Conservation (phyloP, 92 coral and sea anemone genomes). For the Muricea muricata region DNA sequence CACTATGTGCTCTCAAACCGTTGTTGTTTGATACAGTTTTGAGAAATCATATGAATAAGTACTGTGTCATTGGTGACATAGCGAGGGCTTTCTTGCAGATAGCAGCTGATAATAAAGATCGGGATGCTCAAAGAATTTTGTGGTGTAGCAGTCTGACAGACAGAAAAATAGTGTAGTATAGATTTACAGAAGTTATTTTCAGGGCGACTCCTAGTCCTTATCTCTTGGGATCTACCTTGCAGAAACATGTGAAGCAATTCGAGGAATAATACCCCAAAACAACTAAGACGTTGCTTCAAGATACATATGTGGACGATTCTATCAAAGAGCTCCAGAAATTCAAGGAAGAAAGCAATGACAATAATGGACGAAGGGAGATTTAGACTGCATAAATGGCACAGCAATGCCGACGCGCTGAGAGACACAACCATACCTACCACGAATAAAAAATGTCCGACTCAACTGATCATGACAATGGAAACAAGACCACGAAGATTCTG, state of each 20-base stretch:
- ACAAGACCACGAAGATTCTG: conserved; percentile 57
- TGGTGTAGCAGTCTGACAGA: no score
- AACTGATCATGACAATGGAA: conserved; percentile 38
- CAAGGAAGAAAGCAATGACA: not conserved
- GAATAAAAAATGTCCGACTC: conserved; percentile 39
- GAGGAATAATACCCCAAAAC: conserved; percentile 51
- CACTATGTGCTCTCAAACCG: not conserved
- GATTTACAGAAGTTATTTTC: conserved; percentile 56
- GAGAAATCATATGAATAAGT: conserved; percentile 32
- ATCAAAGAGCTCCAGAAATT: conserved; percentile 46
- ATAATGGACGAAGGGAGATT: conserved; percentile 59
- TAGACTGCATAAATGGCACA: conserved; percentile 74
- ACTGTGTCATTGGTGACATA: conserved; percentile 58
- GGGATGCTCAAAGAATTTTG: conserved; percentile 63
- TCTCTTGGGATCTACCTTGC: conserved; percentile 65
- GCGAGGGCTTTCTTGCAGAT: no score
- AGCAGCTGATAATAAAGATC: conserved; percentile 60
- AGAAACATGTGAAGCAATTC: no score
- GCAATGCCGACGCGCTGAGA: conserved; percentile 56
- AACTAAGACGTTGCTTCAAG: conserved; percentile 49
- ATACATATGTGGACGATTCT: conserved; percentile 73
- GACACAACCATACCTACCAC: no score
- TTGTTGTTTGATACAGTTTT: conserved; percentile 13
- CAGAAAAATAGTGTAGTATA: not conserved
- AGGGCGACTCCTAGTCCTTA: conserved; percentile 69